Base-by-base conservation (phyloP, 2,888 invertebrate species). In the Anoplius nigerrimus region DNA sequence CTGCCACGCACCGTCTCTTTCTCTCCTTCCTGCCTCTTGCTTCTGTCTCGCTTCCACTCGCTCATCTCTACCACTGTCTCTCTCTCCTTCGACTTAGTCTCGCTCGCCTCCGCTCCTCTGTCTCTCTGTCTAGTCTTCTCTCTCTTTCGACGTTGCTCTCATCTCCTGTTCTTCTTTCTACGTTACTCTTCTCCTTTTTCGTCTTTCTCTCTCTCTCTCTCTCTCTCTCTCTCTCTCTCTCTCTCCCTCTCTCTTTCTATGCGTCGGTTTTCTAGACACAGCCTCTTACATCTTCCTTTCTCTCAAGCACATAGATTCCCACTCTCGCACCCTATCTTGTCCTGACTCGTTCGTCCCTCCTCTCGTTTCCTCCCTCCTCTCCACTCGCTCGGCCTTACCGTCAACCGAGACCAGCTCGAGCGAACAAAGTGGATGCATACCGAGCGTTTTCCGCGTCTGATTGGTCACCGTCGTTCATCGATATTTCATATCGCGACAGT, bases 1-100 rank as follows among this genome's bases (percentile, higher is more conserved):
- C 72, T 82, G 87, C 80, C 82, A 80, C 85, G 83, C 84, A 75
- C 81, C 78, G 76, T 61, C 77, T 77, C 73, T 72, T 72, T 61
- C 59, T 62, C 48, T 20, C 22, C 68, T 66, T 2, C 65, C 46
- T 63, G 45, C 66, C 61, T 51, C 34, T 43, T 34, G 45, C 21
- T 46, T 34, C 34, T 3, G 11, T 6, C 34, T 3, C 34, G 2
- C 34, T 34, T 13, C 11, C 11, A 1, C 6, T 3, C 34, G 2
- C 11, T 34, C 11, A n/a, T 34, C 34, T 34, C 11, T 34, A 6
- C 11, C 11, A 1, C 34, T 34, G n/a, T n/a, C n/a, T n/a, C n/a
- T n/a, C n/a, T n/a, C n/a, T n/a, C n/a, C n/a, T n/a, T n/a, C n/a
- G n/a, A n/a, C n/a, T n/a, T n/a, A n/a, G n/a, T n/a, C 34, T 34